These are phyloP conservation scores for Nebria ingens DNA, from an alignment of 1,140 invertebrate genomes.

Conservation along the genomic window DNA sequence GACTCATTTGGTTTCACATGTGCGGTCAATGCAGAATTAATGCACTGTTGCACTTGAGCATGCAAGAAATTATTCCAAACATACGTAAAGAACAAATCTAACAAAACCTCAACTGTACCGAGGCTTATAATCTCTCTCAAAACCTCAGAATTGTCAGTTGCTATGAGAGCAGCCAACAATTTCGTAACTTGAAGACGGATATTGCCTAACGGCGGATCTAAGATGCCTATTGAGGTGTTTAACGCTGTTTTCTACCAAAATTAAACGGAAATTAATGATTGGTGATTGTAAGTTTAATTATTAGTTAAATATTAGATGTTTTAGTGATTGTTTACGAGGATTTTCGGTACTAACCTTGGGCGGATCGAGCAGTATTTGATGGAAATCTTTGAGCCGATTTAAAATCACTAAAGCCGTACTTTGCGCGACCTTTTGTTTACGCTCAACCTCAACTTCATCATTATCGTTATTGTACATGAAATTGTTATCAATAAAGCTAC, in stretches of 20 bases:
- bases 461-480: background rate
- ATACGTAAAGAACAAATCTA: slow-evolving; percentile 78
- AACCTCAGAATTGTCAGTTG: slow-evolving; percentile 52
- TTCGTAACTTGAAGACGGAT: slow-evolving; percentile 64
- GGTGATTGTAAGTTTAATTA: background rate
- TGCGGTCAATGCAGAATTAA: slow-evolving; percentile 52
- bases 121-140: slow-evolving; percentile 35
- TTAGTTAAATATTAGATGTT: background rate
- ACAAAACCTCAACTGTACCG: slow-evolving; percentile 38
- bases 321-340: background rate
- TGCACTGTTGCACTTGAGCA: slow-evolving; percentile 66
- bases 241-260: slow-evolving; percentile 44
- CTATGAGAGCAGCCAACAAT: slow-evolving; percentile 57
- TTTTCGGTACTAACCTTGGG: slow-evolving; percentile 47
- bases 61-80: slow-evolving; percentile 85
- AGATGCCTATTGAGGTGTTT: slow-evolving; percentile 48
- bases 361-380: slow-evolving; percentile 58
- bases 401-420: slow-evolving; percentile 51
- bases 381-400: slow-evolving; percentile 59
- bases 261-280: background rate
- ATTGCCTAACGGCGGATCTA: slow-evolving; percentile 65
- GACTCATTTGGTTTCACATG: slow-evolving; percentile 14
- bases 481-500: slow-evolving; percentile 1
- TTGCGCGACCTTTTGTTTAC: slow-evolving; percentile 42
- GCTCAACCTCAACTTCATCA: slow-evolving; percentile 30